Evolutionary conservation across 92 coral and sea anemone genomes (phyloP).

Genomic region (Virgularia gustaviana): DNA sequence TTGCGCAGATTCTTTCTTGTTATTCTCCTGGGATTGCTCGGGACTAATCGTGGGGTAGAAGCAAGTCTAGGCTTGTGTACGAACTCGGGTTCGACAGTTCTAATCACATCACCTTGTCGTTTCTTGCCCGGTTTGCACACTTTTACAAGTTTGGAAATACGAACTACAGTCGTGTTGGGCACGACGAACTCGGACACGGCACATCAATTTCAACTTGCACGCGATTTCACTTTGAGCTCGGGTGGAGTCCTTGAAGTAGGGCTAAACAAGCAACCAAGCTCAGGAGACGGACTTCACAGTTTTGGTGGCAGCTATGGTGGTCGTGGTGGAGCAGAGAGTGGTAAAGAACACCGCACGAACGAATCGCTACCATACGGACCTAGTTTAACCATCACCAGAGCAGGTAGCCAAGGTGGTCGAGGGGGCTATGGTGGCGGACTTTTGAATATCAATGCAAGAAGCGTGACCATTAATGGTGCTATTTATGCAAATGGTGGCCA

Average conservation of each 20-base stretch:
- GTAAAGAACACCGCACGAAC: neutral
- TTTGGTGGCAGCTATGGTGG: slow-evolving; percentile 36
- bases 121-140: slow-evolving; percentile 15
- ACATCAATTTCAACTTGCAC: slow-evolving; percentile 4
- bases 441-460: neutral
- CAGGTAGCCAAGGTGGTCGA: slow-evolving; percentile 25
- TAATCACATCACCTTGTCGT: slow-evolving; percentile 10
- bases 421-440: slow-evolving; percentile 30
- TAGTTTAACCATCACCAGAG: neutral
- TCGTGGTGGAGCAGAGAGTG: slow-evolving; percentile 36
- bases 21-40: no score
- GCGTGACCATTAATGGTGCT: slow-evolving; percentile 1
- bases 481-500: slow-evolving; percentile 19
- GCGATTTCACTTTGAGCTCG: neutral
- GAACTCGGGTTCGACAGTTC: neutral
- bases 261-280: neutral
- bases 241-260: slow-evolving; percentile 2
- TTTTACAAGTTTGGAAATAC: slow-evolving; percentile 8
- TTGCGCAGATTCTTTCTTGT: no score
- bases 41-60: no score
- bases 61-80: neutral
- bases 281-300: slow-evolving; percentile 10
- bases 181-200: neutral
- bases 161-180: slow-evolving; percentile 1
- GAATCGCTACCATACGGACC: slow-evolving; percentile 12